Evolutionary conservation across 2,113 vertebrate genomes (phyloP).

Genomic region (Phyllostomus hastatus): DNA sequence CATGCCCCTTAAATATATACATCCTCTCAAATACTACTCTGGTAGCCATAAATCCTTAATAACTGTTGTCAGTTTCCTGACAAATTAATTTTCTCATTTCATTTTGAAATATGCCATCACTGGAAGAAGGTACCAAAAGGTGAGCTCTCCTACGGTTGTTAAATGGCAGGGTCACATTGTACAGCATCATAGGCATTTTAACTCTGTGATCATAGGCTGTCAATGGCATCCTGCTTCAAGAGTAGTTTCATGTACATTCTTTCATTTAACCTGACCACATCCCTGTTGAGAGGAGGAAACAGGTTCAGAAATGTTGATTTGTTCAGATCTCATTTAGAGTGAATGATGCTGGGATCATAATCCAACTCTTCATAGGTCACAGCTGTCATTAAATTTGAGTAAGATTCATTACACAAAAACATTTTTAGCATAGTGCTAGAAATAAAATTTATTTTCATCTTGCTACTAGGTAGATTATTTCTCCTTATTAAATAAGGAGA

Average conservation of each 20-base stretch:
- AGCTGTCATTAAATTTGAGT: not conserved
- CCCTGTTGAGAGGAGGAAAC: not conserved
- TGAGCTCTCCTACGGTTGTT: not conserved
- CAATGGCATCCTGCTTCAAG: constrained; percentile 6
- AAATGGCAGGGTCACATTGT: not conserved
- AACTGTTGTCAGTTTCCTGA: not conserved
- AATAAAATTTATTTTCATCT: constrained; percentile 27
- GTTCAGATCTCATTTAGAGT: constrained; percentile 26
- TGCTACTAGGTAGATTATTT: not conserved
- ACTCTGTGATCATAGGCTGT: not conserved
- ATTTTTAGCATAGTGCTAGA: not conserved
- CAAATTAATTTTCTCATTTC: constrained; percentile 37
- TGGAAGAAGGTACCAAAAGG: not conserved
- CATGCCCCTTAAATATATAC: not conserved
- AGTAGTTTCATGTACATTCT: not conserved
- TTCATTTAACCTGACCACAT: constrained; percentile 11
- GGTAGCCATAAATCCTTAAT: not conserved
- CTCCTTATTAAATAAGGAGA: not conserved
- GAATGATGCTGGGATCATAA: not conserved
- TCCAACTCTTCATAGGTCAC: not conserved
- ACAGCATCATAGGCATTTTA: not conserved
- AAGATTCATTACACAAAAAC: not conserved
- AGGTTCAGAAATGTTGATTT: constrained; percentile 4
- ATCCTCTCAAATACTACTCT: not conserved
- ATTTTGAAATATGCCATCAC: constrained; percentile 13